Base-by-base conservation (phyloP, 2,888 invertebrate species). In the Oscheius sp. region DNA sequence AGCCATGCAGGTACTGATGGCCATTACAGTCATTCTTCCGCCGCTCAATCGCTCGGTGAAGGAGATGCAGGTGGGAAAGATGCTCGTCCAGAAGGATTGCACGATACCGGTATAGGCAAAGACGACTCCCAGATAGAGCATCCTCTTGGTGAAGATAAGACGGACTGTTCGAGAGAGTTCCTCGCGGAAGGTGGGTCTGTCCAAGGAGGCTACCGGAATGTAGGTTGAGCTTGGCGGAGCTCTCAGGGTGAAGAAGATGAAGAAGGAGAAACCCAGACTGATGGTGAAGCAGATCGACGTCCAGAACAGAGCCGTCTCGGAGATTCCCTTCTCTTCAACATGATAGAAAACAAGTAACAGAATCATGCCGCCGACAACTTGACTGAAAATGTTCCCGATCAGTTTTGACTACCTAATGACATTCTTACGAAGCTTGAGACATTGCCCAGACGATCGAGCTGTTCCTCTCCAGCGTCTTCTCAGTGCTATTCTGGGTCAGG, bases 341-440 rank as follows among this genome's bases (percentile, higher is more conserved):
- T 50, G 42, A 60, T 70, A 93, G 91, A 99, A 96, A 89, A 94
- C 93, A 89, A 94, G 94, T 90, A 93, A 96, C 37, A 97, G 95
- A 91, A 96, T 97, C 47, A 96, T 91, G 89, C 99, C 99, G 72
- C 98, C 98, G 89, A 95, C 93, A 90, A 98, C 94, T 91, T 96
- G 93, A 89, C 97, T 97, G 91, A 81, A 92, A 70, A 9, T 10
- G 11, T 4, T 29, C 42, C n/a, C 13, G 29, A 21, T 50, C 21
- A 66, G 13, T 33, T 21, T 42, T 7, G 7, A 42, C 42, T 42
- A 42, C 42, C 42, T 7, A 5, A 42, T 3, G 4, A 32, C 35
- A 51, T 65, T 13, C 74, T 58, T 29, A 77, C 77, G 66, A 80
- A 10, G 76, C 71, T 63, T 80, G 76, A 10, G 74, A 74, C 60